Evolutionary conservation across 2,888 invertebrate genomes (phyloP).

Genomic region (Dynastes maya): DNA sequence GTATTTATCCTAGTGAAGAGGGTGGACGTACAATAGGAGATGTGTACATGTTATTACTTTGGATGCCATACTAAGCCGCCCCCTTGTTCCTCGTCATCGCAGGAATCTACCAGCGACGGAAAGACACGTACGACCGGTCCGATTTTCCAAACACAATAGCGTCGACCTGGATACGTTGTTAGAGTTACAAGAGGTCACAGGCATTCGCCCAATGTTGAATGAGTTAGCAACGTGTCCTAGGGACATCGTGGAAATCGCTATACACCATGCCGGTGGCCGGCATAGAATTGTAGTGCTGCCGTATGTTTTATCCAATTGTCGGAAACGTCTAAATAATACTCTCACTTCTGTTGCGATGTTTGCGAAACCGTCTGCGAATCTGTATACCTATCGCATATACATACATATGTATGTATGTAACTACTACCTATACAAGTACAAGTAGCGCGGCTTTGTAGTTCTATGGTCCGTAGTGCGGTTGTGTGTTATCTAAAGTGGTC

Average conservation of each 20-base stretch:
- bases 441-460: slow-evolving; percentile 2
- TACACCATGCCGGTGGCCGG: background rate
- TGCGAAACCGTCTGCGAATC: slow-evolving; percentile 3
- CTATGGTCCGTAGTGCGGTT: background rate
- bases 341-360: slow-evolving; percentile 40
- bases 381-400: background rate
- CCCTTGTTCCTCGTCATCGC: slow-evolving; percentile 11
- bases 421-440: background rate
- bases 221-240: slow-evolving; percentile 25
- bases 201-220: slow-evolving; percentile 36
- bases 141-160: slow-evolving; percentile 50
- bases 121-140: slow-evolving; percentile 38
- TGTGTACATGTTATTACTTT: slow-evolving; percentile 41
- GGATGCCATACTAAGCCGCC: slow-evolving; percentile 4
- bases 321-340: slow-evolving; percentile 48
- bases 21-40: slow-evolving; percentile 24
- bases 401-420: slow-evolving; percentile 11
- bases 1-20: slow-evolving; percentile 23
- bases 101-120: slow-evolving; percentile 17
- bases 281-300: slow-evolving; percentile 34
- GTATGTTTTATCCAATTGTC: slow-evolving; percentile 49
- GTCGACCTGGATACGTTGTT: slow-evolving; percentile 49
- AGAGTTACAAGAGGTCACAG: slow-evolving; percentile 46
- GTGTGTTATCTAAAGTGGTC: slow-evolving; percentile 42
- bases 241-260: slow-evolving; percentile 20